Percentiles rank a stretch among this genome's conserved stretches.
phyloP scores from a whole-genome alignment of 2,888 invertebrate genomes.

The Drosophila formosana region DNA sequence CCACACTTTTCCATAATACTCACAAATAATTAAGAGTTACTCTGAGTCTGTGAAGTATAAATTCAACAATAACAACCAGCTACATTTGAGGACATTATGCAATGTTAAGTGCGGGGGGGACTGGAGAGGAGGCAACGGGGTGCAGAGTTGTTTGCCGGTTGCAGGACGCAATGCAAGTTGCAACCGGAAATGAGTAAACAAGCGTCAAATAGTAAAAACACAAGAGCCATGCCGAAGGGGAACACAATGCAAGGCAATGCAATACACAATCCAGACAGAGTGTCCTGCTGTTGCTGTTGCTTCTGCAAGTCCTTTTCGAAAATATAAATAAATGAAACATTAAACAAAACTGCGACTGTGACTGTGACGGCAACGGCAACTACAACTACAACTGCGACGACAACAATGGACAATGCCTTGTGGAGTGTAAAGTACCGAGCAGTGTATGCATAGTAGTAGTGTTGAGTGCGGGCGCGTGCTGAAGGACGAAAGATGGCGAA shows the following conservation, averaged over 20 bases:
- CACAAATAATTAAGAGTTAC: not conserved
- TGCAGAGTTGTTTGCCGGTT: constrained; percentile 3
- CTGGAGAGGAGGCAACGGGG: not conserved
- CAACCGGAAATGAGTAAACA: constrained; percentile 81
- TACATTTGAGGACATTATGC: not conserved
- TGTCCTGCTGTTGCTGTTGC: constrained; percentile 18
- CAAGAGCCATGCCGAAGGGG: constrained; percentile 28
- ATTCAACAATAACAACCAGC: not conserved
- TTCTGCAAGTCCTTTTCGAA: constrained; percentile 43
- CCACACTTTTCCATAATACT: not conserved
- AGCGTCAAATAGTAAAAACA: constrained; percentile 80
- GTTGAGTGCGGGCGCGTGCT: constrained; percentile 42
- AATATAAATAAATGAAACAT: constrained; percentile 79
- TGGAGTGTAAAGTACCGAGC: constrained; percentile 22
- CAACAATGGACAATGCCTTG: constrained; percentile 46
- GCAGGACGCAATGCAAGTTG: constrained; percentile 49
- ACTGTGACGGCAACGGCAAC: constrained; percentile 1
- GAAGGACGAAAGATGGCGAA: constrained; percentile 70
- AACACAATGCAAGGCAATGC: constrained; percentile 32
- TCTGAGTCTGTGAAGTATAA: not conserved
- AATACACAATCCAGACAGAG: constrained; percentile 42
- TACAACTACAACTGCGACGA: constrained; percentile 28
- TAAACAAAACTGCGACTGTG: constrained; percentile 59
- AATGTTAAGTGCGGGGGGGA: not conserved
- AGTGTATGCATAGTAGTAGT: constrained; percentile 4